Evolutionary conservation across 2,888 invertebrate species (phyloP), one percentile per base, ranked within the genome.

Genomic region (Stomorhina lunata): DNA sequence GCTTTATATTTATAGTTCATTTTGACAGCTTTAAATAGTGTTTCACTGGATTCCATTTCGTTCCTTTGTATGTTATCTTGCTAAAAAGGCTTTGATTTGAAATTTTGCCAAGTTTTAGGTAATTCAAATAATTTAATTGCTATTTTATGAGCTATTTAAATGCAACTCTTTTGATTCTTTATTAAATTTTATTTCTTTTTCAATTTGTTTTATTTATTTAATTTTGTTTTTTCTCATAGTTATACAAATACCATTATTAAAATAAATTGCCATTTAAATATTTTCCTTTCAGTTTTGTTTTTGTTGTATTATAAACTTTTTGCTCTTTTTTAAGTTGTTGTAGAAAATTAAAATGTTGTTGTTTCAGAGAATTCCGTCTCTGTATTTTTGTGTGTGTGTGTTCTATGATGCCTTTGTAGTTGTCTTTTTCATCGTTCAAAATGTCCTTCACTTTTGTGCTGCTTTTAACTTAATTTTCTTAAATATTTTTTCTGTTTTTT

Each of bases 401-500:
- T 69, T 40, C 50, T 9, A 40, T 37, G 48, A 27, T 43, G 9
- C 17, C 59, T 68, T 59, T 68, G 17, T 61, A 72, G 37, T 34
- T 59, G 37, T 61, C 50, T 61, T 53, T 45, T 48, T 17, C 17
- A 2, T 48, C 34, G 29, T 7, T 37, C 57, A 6, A 71, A 72
- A 55, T 72, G 72, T 73, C 72, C 81, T 81, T 77, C 77, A 77
- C 68, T 68, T 61, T 78, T 82, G 34, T 82, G 43, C 43, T 65
- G 57, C 66, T 82, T 75, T 82, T 71, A 81, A 69, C 73, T 81
- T 57, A 78, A 75, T 82, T 79, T 78, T 66, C 61, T 69, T 37
- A 29, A 75, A 72, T 43, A 66, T 69, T 77, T 63, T 81, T 53
- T 10, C 53, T 37, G 17, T 69, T 29, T 63, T 66, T 29, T 55